A percentile compares a stretch with the other conserved stretches of the same genome.
Evolutionary conservation across 2,888 invertebrate genomes (phyloP).

Genomic region (Drosophila pullipes): DNA sequence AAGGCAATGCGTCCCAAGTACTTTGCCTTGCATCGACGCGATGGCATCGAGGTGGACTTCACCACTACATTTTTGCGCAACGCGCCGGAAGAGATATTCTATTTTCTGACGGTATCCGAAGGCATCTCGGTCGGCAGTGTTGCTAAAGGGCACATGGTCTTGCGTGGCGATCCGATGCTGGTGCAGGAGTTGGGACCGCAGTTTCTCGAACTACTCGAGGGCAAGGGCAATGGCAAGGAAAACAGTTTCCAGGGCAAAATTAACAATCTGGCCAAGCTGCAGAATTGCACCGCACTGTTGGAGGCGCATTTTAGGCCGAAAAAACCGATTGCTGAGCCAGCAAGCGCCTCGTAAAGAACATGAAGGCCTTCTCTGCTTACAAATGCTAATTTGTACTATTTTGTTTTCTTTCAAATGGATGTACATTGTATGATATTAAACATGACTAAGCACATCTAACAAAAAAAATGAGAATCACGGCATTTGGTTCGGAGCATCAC

Average conservation of each 20-base stretch:
- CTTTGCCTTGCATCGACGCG: conserved; percentile 88
- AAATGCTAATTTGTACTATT: conserved; percentile 41
- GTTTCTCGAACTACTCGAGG: conserved; percentile 89
- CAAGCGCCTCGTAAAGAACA: conserved; percentile 27
- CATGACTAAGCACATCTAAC: conserved; percentile 39
- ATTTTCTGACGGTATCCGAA: conserved; percentile 91
- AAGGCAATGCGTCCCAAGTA: conserved; percentile 87
- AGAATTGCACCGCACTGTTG: conserved; percentile 88
- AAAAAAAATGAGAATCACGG: background rate
- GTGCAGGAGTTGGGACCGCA: conserved; percentile 85
- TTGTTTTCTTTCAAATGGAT: conserved; percentile 25
- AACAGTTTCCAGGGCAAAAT: conserved; percentile 92
- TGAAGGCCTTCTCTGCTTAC: conserved; percentile 5
- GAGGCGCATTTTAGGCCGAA: conserved; percentile 87
- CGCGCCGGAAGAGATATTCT: conserved; percentile 87
- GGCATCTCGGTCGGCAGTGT: conserved; percentile 85
- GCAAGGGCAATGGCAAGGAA: conserved; percentile 91
- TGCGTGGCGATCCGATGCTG: conserved; percentile 85
- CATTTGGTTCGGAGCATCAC: conserved; percentile 49
- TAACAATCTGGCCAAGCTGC: conserved; percentile 88
- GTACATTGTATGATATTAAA: conserved; percentile 50
- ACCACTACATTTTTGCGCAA: conserved; percentile 89
- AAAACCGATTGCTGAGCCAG: conserved; percentile 26
- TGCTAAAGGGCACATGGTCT: conserved; percentile 86
- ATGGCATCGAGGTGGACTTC: conserved; percentile 91